These are phyloP conservation scores for Parthenolecanium corni DNA, from an alignment of 2,888 invertebrate species.

Conservation along the genomic window DNA sequence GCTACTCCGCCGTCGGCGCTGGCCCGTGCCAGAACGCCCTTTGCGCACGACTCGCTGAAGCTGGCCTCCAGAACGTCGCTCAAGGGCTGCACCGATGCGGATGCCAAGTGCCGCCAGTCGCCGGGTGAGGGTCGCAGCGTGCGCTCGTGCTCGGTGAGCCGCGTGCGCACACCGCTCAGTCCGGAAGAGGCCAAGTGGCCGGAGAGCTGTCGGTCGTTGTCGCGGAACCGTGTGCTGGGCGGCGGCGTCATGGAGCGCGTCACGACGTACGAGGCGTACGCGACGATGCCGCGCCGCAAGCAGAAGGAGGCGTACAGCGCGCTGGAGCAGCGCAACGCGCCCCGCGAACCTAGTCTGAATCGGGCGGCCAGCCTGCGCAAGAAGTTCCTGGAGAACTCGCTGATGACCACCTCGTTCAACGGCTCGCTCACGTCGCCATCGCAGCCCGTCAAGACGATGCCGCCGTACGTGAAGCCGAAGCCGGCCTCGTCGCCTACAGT, in stretches of 20 bases:
- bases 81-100: not conserved
- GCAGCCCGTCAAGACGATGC: conserved; percentile 31
- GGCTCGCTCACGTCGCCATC: conserved; percentile 16
- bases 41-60: not conserved
- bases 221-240: not conserved
- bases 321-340: conserved; percentile 39
- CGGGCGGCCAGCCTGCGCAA: conserved; percentile 35
- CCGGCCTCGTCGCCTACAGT: conserved; percentile 31
- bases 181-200: not conserved
- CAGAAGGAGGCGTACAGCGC: conserved; percentile 45
- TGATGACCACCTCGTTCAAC: conserved; percentile 29
- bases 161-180: not conserved
- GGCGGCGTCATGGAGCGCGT: conserved; percentile 34
- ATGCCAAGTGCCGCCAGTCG: not conserved
- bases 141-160: conserved; percentile 17
- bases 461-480: conserved; percentile 31
- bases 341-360: conserved; percentile 36
- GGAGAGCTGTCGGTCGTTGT: not conserved
- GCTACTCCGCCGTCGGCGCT: conserved; percentile 7
- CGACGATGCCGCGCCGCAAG: conserved; percentile 63
- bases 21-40: not conserved
- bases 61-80: not conserved
- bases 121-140: not conserved
- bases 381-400: conserved; percentile 32
- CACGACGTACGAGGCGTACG: conserved; percentile 57